Conservation (phyloP, 2,113 vertebrate species). For the Fulmarus glacialis region DNA sequence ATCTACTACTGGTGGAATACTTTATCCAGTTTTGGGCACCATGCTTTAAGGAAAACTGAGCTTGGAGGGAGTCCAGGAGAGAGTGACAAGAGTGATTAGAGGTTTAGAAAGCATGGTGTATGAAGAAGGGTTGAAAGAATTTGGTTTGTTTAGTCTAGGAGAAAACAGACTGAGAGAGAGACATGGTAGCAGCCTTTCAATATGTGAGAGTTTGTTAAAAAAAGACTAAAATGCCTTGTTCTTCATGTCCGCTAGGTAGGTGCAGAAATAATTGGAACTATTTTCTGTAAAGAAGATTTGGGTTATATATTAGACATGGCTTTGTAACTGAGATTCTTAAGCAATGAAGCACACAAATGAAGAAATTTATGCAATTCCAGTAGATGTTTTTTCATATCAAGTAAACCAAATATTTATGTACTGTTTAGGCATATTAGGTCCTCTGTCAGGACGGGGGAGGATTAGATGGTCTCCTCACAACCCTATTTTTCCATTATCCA, state of each 20-base stretch:
- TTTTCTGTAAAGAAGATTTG: not conserved
- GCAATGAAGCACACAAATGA: not conserved
- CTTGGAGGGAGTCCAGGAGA: constrained; percentile 34
- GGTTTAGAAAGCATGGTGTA: constrained; percentile 41
- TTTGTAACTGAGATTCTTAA: not conserved
- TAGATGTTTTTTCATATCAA: not conserved
- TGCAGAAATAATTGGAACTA: not conserved
- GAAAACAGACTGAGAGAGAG: constrained; percentile 6
- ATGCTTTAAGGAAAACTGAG: constrained; percentile 4
- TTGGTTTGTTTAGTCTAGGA: constrained; percentile 57
- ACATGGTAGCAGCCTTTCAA: not conserved
- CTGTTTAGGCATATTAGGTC: not conserved
- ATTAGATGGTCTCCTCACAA: not conserved
- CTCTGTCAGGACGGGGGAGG: not conserved
- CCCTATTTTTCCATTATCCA: not conserved
- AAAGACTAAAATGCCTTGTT: not conserved
- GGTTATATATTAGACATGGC: not conserved
- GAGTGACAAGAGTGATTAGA: constrained; percentile 48
- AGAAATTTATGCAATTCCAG: not conserved
- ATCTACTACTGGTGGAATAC: not conserved
- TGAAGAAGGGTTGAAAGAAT: constrained; percentile 53
- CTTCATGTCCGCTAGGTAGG: not conserved
- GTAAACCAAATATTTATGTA: not conserved
- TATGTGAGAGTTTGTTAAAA: not conserved
- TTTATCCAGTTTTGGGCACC: constrained; percentile 33